These are phyloP conservation scores for Coregonus suidteri DNA, from an alignment of 2,797 vertebrate genomes.

Conservation along the genomic window DNA sequence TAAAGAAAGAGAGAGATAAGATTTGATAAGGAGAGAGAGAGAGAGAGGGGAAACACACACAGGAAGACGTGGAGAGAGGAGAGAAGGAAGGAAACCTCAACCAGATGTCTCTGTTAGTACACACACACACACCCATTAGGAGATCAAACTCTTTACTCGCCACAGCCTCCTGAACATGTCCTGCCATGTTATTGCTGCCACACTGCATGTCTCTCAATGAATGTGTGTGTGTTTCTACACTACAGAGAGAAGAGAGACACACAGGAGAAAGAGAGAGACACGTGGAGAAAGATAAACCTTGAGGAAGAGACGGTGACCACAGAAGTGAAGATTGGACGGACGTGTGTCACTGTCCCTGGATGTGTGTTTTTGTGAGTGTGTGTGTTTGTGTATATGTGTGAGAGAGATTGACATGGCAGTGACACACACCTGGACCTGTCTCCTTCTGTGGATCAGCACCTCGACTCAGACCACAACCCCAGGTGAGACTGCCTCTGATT, in stretches of 20 bases:
- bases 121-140: background rate
- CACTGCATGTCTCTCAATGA: constrained; percentile 19
- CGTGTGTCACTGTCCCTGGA: background rate
- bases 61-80: too few relatives aligned
- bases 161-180: constrained; percentile 16
- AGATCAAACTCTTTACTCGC: too few relatives aligned
- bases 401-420: constrained; percentile 48
- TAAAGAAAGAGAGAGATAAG: too few relatives aligned
- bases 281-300: background rate
- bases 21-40: too few relatives aligned
- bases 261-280: background rate
- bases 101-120: constrained; percentile 66
- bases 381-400: constrained; percentile 13
- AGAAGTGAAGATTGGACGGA: background rate
- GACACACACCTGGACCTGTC: constrained; percentile 56
- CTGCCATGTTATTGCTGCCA: too few relatives aligned
- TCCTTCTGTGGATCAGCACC: constrained; percentile 58
- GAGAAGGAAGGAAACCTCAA: constrained; percentile 51
- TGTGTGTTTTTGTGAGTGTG: background rate
- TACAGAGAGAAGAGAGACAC: background rate
- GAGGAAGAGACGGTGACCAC: background rate
- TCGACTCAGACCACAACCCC: constrained; percentile 59
- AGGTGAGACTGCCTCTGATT: constrained; percentile 65
- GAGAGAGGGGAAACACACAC: too few relatives aligned
- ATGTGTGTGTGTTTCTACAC: constrained; percentile 1